Base-by-base conservation (phyloP, 2,113 vertebrate genomes). In the Lepisosteus oculatus region DNA sequence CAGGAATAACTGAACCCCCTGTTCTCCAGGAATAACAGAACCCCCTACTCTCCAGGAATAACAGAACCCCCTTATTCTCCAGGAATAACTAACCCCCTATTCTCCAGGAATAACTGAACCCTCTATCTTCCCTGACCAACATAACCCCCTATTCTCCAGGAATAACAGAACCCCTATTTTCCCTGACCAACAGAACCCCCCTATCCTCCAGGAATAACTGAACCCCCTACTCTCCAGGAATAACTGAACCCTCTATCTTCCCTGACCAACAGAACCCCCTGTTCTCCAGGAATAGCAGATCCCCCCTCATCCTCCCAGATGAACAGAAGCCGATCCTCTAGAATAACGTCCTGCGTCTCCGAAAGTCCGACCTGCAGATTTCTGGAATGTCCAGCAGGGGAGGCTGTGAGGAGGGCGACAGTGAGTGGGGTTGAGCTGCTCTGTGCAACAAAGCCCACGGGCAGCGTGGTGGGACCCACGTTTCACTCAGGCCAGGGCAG, bases 31-130 rank as follows among this genome's bases (percentile, higher is more conserved):
- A 29, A 29, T 29, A 29, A 29, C 29, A 2, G 29, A 29, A 29
- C 29, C 29, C 29, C 29, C 17, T 29, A 29, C 1, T 29, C 17
- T 29, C 17, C 17, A 29, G 17, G 17, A n/a, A n/a, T n/a, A n/a
- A n/a, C n/a, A n/a, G n/a, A n/a, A n/a, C n/a, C 11, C 51, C 17
- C 43, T 56, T 63, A 74, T 78, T 77, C 75, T 74, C 76, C 74
- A 78, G 70, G 79, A 72, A 79, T 78, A 71, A 74, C 62, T 86
- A 77, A 78, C 78, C 85, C 81, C 78, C 78, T 17, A 17, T 17
- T 17, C 15, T 17, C 15, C 15, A 17, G 15, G 15, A 29, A 29
- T 29, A 29, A 29, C 29, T 29, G 29, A 29, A 29, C 29, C 29
- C 29, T n/a, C 77, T 79, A 76, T 77, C 77, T 72, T 11, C 12